phyloP scores from a whole-genome alignment of 2,113 vertebrate genomes.

The Dasyurus viverrinus region DNA sequence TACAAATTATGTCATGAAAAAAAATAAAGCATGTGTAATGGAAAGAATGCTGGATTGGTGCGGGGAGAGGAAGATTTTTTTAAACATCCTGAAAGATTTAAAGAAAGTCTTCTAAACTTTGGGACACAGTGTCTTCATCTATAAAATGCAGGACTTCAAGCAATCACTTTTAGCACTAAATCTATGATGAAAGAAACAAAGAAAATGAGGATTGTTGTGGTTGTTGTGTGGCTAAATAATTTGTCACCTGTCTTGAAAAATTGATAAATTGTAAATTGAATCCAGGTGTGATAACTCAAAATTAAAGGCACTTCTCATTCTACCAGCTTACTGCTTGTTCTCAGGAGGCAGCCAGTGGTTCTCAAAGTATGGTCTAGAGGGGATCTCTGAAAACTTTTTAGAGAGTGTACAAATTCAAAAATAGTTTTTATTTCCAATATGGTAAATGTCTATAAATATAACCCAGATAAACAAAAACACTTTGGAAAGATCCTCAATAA shows the following conservation, averaged over 20 bases:
- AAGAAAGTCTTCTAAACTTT: not conserved
- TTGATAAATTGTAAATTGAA: not conserved
- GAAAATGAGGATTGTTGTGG: not conserved
- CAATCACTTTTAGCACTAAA: not conserved
- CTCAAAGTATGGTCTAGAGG: too few species aligned
- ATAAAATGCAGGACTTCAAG: not conserved
- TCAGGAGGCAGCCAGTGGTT: too few species aligned
- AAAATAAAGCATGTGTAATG: not conserved
- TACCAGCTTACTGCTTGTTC: not conserved
- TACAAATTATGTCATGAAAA: not conserved
- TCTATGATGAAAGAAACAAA: not conserved
- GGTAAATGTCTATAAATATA: too few species aligned
- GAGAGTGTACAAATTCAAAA: too few species aligned
- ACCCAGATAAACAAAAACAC: too few species aligned
- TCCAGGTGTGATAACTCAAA: not conserved
- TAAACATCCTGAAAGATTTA: not conserved
- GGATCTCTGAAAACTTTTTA: too few species aligned
- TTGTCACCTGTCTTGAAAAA: not conserved
- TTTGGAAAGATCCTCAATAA: too few species aligned
- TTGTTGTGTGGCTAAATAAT: too few species aligned
- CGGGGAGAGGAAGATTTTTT: too few species aligned
- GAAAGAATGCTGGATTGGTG: not conserved
- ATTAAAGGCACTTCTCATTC: not conserved
- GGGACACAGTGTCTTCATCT: not conserved
- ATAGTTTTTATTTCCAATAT: too few species aligned